A percentile compares a stretch with the other conserved stretches of the same genome.
Conservation (phyloP, 2,797 vertebrate genomes). For the Peromyscus attwateri region DNA sequence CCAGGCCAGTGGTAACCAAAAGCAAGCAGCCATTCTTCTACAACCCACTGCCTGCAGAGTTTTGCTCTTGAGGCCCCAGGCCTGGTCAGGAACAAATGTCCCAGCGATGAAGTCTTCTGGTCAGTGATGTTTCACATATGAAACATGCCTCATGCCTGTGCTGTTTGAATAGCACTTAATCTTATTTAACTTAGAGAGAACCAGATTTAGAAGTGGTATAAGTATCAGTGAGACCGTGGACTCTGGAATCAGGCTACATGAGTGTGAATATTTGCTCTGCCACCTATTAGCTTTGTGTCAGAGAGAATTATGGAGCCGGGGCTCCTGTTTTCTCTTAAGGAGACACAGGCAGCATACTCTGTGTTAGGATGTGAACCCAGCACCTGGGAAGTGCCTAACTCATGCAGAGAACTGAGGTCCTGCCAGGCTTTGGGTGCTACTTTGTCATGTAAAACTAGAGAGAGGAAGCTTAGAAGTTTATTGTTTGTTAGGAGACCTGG, state of each 20-base stretch:
- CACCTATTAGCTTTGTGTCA: not conserved
- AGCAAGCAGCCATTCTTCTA: not conserved
- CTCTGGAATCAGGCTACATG: not conserved
- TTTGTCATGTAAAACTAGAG: not conserved
- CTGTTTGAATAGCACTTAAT: not conserved
- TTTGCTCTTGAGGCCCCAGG: not conserved
- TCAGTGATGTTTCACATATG: not conserved
- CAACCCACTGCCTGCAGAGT: not conserved
- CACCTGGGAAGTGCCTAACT: not conserved
- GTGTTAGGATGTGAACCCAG: too few relatives aligned
- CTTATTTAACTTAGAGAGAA: not conserved
- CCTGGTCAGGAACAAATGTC: not conserved
- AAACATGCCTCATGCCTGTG: not conserved
- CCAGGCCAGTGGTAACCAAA: not conserved
- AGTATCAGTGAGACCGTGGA: not conserved
- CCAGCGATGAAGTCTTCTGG: not conserved
- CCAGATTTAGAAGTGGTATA: not conserved
- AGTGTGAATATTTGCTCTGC: not conserved
- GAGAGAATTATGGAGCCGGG: not conserved
- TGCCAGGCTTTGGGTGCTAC: too few relatives aligned
- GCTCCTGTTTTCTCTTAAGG: not conserved
- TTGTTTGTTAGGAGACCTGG: not conserved
- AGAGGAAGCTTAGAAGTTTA: not conserved
- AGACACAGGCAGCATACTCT: not conserved
- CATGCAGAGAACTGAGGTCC: not conserved